A percentile compares a stretch with the other conserved stretches of the same genome.
Conservation (phyloP, 2,113 vertebrate species). For the Spea multiplicata region DNA sequence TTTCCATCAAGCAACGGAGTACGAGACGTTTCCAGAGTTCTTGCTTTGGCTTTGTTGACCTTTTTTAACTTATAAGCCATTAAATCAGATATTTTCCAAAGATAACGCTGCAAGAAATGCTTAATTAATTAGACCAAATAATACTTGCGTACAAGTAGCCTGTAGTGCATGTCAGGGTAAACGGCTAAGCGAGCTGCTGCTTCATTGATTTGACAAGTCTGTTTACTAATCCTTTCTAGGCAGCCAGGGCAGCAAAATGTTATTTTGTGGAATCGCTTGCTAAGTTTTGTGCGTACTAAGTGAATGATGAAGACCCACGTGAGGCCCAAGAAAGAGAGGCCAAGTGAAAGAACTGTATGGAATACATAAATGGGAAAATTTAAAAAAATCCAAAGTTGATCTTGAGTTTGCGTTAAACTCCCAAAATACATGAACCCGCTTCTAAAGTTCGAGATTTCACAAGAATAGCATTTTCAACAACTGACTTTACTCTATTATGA, state of each 20-base stretch:
- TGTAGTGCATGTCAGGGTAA: conserved; percentile 9
- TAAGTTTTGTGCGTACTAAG: neutral
- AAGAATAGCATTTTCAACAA: too few relatives aligned
- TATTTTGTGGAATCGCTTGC: neutral
- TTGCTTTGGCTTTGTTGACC: neutral
- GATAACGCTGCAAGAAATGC: neutral
- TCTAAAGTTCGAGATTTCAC: too few relatives aligned
- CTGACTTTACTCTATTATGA: too few relatives aligned
- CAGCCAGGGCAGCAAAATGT: neutral
- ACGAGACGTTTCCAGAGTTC: neutral
- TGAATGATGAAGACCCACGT: neutral
- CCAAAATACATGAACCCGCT: too few relatives aligned
- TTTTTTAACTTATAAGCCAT: neutral
- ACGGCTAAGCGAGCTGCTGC: neutral
- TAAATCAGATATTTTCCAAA: conserved; percentile 6
- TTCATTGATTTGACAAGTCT: conserved; percentile 7
- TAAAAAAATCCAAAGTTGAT: too few relatives aligned
- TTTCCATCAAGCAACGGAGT: neutral
- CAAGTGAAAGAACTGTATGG: too few relatives aligned
- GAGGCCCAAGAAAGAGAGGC: too few relatives aligned
- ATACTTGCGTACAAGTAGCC: neutral
- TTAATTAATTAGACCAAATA: neutral
- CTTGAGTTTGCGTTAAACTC: too few relatives aligned
- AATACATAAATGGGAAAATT: too few relatives aligned
- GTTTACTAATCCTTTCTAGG: neutral